phyloP scores from a whole-genome alignment of 2,888 invertebrate species.

The Caenorhabditis afra region DNA sequence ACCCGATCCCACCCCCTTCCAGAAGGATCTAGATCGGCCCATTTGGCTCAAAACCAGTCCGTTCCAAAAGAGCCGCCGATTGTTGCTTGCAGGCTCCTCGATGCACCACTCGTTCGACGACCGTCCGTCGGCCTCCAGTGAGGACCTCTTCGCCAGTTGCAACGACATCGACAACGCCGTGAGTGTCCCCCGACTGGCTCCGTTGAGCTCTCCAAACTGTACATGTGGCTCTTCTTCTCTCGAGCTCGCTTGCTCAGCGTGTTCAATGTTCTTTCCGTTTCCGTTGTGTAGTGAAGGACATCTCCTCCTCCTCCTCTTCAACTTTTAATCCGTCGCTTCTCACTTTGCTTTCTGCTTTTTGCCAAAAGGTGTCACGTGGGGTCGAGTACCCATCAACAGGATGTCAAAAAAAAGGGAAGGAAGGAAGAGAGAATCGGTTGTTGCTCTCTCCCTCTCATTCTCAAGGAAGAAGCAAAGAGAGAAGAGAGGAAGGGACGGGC shows the following conservation, averaged over 20 bases:
- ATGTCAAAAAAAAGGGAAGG: background rate
- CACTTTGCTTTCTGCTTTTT: background rate
- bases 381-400: slow-evolving; percentile 1
- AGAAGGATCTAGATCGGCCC: too few relatives aligned
- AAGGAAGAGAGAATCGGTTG: background rate
- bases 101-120: slow-evolving; percentile 62
- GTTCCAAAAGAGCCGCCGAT: too few relatives aligned
- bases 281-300: too few relatives aligned
- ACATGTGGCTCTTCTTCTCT: too few relatives aligned
- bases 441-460: background rate
- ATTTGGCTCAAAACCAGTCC: too few relatives aligned
- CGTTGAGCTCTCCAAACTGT: too few relatives aligned
- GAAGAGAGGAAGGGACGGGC: too few relatives aligned
- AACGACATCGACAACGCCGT: slow-evolving; percentile 58
- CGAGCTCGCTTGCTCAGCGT: too few relatives aligned
- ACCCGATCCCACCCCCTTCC: too few relatives aligned
- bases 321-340: background rate
- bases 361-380: background rate
- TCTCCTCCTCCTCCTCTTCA: background rate
- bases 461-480: too few relatives aligned
- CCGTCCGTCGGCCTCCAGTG: slow-evolving; percentile 56
- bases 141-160: slow-evolving; percentile 56
- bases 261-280: background rate
- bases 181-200: slow-evolving; percentile 10
- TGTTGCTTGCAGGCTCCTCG: slow-evolving; percentile 46